Conservation (phyloP, 1,140 invertebrate genomes). For the Physella acuta region DNA sequence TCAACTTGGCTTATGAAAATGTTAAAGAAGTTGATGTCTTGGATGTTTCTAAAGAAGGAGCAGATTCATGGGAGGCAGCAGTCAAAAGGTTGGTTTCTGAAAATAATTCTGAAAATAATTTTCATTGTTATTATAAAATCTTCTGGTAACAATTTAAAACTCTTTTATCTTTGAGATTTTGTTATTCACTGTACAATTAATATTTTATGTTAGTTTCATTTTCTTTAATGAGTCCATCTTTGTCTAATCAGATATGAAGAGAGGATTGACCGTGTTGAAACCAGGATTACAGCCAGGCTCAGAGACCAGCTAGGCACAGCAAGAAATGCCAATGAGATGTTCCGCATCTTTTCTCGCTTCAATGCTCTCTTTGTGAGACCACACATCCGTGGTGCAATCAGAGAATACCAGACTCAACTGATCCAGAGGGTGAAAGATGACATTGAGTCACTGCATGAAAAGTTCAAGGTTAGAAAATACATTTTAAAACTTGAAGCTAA, state of each 20-base stretch:
- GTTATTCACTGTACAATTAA: not conserved
- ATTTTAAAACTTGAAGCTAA: not conserved
- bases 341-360: slow-evolving; percentile 95
- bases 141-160: not conserved
- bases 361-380: slow-evolving; percentile 98
- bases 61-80: slow-evolving; percentile 95
- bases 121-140: not conserved
- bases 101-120: not conserved
- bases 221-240: too few species aligned
- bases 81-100: slow-evolving; percentile 71
- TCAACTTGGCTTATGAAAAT: slow-evolving; percentile 96
- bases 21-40: slow-evolving; percentile 98
- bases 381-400: slow-evolving; percentile 95
- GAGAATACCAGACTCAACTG: slow-evolving; percentile 98
- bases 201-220: not conserved
- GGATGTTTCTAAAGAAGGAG: slow-evolving; percentile 94
- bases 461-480: slow-evolving; percentile 79
- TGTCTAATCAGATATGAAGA: slow-evolving; percentile 82
- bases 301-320: slow-evolving; percentile 96
- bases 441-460: slow-evolving; percentile 95
- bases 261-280: slow-evolving; percentile 95
- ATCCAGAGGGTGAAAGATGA: slow-evolving; percentile 99
- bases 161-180: not conserved
- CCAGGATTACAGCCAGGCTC: slow-evolving; percentile 92
- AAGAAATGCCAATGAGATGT: slow-evolving; percentile 99